A percentile compares a stretch with the other conserved stretches of the same genome.
These are phyloP conservation scores for Decapterus maruadsi DNA, from an alignment of 2,797 vertebrate species.

Conservation along the genomic window DNA sequence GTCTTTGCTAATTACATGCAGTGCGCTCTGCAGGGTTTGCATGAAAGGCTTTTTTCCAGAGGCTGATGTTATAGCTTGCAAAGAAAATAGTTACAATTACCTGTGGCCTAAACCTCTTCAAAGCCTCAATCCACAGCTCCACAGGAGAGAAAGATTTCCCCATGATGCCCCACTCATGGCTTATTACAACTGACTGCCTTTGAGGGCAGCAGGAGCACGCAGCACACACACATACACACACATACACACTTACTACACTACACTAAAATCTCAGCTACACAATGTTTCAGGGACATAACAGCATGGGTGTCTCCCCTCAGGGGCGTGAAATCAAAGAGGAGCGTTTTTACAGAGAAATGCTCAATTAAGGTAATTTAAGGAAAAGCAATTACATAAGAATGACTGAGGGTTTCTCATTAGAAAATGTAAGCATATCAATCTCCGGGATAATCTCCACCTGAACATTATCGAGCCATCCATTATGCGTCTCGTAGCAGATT, in stretches of 20 bases:
- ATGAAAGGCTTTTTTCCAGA: conserved; percentile 9
- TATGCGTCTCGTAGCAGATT: conserved; percentile 25
- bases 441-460: conserved; percentile 25
- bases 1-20: conserved; percentile 1
- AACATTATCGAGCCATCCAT: conserved; percentile 22
- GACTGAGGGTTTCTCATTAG: conserved; percentile 45
- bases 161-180: conserved; percentile 32
- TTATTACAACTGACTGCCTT: conserved; percentile 45
- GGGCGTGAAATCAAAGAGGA: conserved; percentile 34
- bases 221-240: conserved; percentile 13
- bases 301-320: conserved; percentile 4
- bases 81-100: conserved; percentile 27
- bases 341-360: conserved; percentile 33
- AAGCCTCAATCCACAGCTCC: conserved; percentile 20
- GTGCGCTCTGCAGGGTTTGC: not conserved
- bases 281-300: conserved; percentile 40
- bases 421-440: conserved; percentile 34
- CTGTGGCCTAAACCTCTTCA: conserved; percentile 12
- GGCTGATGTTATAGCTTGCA: conserved; percentile 23
- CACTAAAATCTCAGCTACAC: conserved; percentile 39
- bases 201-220: conserved; percentile 23
- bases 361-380: conserved; percentile 51
- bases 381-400: conserved; percentile 43
- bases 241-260: conserved; percentile 35
- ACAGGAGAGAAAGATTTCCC: conserved; percentile 18